These are phyloP conservation scores for Phenacoccus solenopsis DNA, from an alignment of 1,140 invertebrate genomes.

Conservation along the genomic window DNA sequence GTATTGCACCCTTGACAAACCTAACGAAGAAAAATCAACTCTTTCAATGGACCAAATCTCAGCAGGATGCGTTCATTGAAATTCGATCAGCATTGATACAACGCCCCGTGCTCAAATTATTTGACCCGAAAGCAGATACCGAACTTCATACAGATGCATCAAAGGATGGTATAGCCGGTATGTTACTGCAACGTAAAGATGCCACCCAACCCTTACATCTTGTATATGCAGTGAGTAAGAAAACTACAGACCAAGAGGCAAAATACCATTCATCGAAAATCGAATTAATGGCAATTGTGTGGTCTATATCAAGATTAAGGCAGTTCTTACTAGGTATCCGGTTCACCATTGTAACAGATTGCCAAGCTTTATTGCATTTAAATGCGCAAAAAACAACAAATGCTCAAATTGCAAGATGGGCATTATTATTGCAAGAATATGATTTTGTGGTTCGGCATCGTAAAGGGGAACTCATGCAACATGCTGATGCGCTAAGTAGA, in stretches of 20 bases:
- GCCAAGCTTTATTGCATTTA: neutral
- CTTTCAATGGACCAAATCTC: neutral
- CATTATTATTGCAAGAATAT: conserved; percentile 28
- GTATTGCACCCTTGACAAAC: neutral
- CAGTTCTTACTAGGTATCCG: neutral
- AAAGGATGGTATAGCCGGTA: neutral
- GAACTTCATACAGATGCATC: conserved; percentile 17
- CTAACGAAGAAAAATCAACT: neutral
- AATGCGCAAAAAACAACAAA: conserved; percentile 23
- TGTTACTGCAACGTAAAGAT: neutral
- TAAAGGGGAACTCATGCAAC: conserved; percentile 28
- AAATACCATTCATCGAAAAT: conserved; percentile 7
- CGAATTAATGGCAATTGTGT: conserved; percentile 13
- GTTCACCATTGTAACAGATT: conserved; percentile 11
- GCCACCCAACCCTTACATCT: neutral
- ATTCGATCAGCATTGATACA: neutral
- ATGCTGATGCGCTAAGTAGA: conserved; percentile 33
- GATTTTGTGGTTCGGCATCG: conserved; percentile 27
- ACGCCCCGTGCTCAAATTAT: neutral
- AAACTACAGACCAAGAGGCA: neutral
- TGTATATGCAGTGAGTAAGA: neutral
- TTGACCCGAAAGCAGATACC: neutral
- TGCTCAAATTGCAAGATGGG: conserved; percentile 31
- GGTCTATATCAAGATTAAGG: neutral
- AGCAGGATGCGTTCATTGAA: neutral